phyloP scores from a whole-genome alignment of 2,888 invertebrate species.

The Trichacis sp. region DNA sequence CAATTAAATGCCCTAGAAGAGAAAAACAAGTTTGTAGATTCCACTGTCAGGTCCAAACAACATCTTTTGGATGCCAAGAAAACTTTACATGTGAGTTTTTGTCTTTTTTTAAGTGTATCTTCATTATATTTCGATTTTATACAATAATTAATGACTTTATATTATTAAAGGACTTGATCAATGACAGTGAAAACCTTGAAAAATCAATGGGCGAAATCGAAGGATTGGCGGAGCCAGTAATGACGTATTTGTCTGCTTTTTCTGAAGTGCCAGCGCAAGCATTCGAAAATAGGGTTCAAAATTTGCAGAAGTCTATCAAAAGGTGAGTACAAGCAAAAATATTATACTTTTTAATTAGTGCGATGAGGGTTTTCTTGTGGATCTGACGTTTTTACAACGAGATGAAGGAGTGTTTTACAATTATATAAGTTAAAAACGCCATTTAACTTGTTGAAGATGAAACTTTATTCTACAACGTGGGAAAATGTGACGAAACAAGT shows the following conservation, averaged over 20 bases:
- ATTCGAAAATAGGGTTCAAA: slow-evolving; percentile 78
- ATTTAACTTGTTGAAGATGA: too few species aligned
- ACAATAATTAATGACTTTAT: slow-evolving; percentile 24
- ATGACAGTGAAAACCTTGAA: slow-evolving; percentile 79
- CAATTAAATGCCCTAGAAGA: slow-evolving; percentile 80
- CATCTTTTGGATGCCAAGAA: slow-evolving; percentile 81
- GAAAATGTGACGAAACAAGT: too few species aligned
- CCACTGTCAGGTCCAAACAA: slow-evolving; percentile 79
- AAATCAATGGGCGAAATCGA: slow-evolving; percentile 76
- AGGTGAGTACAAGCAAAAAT: slow-evolving; percentile 69
- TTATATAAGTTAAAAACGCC: too few species aligned
- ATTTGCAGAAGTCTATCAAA: slow-evolving; percentile 78
- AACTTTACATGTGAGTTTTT: slow-evolving; percentile 76
- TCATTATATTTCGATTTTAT: background rate
- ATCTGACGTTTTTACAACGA: too few species aligned
- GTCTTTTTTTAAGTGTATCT: background rate
- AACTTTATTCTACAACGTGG: too few species aligned
- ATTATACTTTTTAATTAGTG: too few species aligned
- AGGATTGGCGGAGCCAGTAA: slow-evolving; percentile 78
- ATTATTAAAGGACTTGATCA: slow-evolving; percentile 77
- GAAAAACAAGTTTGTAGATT: slow-evolving; percentile 82
- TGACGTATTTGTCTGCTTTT: slow-evolving; percentile 78
- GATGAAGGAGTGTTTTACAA: too few species aligned
- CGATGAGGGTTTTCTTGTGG: too few species aligned
- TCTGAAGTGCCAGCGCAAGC: slow-evolving; percentile 78